Evolutionary conservation across 2,113 vertebrate genomes (phyloP), one percentile per base, ranked within the genome.

Genomic region (Garra rufa): DNA sequence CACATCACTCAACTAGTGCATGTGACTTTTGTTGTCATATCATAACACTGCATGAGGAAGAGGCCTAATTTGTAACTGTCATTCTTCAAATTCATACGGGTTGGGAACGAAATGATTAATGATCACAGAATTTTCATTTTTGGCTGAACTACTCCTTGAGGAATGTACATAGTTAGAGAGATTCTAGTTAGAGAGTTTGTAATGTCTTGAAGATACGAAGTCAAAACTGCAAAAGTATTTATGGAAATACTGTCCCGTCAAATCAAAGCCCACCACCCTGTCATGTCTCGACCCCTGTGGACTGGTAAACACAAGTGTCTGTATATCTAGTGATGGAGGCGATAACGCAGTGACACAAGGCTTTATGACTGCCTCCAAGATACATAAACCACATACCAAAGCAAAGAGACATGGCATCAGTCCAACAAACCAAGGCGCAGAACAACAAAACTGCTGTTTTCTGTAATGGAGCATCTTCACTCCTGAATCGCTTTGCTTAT

Each of bases 331-430:
- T 19, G n/a, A 76, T 84, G 28, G 13, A 69, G 44, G 71, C 4
- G 74, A 84, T 84, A 78, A 65, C 55, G 61, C 55, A 76, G 34
- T 34, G 34, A 67, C 71, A 76, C 41, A 74, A 13, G 3, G 55
- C 41, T 61, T 63, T 9, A 50, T 50, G 26, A 67, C 24, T 14
- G 46, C 74, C 59, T 69, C 83, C 73, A 76, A 84, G 30, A 77
- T 43, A 77, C 59, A 65, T 28, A 84, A 65, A 69, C 74, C 15
- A 28, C 74, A 55, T 77, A 67, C 83, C 28, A 67, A 77, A 17
- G 26, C 13, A 3, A 48, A 34, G 34, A 3, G 34, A 34, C 3
- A 34, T 34, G 34, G 34, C 34, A 34, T 34, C 34, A 34, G 34
- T 34, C 34, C 34, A 34, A 34, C 34, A 34, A 34, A 34, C 34